Conservation (phyloP, 2,113 vertebrate genomes). For the Isurus oxyrinchus region DNA sequence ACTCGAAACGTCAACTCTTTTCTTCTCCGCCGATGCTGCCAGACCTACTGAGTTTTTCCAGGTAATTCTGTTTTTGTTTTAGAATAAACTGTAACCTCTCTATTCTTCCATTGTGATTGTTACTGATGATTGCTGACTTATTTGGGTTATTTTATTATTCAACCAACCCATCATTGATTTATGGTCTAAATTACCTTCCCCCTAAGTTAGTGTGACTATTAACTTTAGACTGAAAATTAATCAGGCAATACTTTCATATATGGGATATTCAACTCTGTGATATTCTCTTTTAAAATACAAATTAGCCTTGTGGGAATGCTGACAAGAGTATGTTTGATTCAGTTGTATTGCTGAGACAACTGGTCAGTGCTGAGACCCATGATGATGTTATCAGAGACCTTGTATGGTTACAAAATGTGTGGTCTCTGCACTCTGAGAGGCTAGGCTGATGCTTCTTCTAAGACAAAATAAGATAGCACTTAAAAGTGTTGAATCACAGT, state of each 20-base stretch:
- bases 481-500: not conserved
- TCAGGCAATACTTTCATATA: not conserved
- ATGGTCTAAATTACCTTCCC: not conserved
- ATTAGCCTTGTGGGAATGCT: not conserved
- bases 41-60: too few species aligned
- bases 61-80: too few species aligned
- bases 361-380: not conserved
- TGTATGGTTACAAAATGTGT: not conserved
- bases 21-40: too few species aligned
- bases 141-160: not conserved
- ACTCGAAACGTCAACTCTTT: too few species aligned
- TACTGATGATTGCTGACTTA: not conserved
- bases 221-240: not conserved
- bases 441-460: not conserved
- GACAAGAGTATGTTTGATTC: not conserved
- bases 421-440: not conserved
- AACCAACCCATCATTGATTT: not conserved
- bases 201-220: not conserved
- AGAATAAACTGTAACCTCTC: not conserved
- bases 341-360: not conserved
- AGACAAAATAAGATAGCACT: not conserved
- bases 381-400: not conserved
- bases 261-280: not conserved
- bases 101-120: not conserved
- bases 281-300: not conserved